Base-by-base conservation (phyloP, 1,140 invertebrate species). In the Zaprionus taronus region DNA sequence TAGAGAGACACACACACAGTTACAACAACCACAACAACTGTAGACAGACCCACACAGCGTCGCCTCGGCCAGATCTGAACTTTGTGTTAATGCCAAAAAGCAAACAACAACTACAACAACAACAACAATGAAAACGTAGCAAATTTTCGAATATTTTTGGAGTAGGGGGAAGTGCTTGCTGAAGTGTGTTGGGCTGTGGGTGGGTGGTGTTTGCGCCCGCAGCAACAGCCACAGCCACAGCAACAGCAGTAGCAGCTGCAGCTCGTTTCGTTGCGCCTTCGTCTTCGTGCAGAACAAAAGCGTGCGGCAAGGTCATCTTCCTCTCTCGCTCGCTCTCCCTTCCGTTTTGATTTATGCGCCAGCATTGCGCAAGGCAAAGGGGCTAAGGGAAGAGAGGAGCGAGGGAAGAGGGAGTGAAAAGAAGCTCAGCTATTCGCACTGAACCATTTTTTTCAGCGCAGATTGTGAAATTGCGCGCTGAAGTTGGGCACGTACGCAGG, bases 31-130 rank as follows among this genome's bases (percentile, higher is more conserved):
- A 75, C 41, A 57, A n/a, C 38, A 57, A 38, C 24, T 20, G 14
- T 56, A n/a, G 60, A 56, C 34, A 57, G 63, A 67, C 26, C 38
- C 44, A 44, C 61, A 41, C 22, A 67, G 38, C 70, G 47, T 14
- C 31, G 24, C 28, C 41, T 17, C 41, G 22, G 31, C 38, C 62
- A 72, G 58, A 72, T 77, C 57, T 79, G 72, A 76, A 79, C 77
- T 79, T 79, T 79, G 72, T 79, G 72, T 79, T 79, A 79, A 76
- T 76, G 77, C 72, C 72, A 78, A 78, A 78, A 69, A 66, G 67
- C 77, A 76, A 76, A 67, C 62, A 69, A 51, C 57, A 69, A 71
- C 41, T 1, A 17, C n/a, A 47, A 17, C n/a, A 17, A 20, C 41
- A 47, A 41, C 14, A 41, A n/a, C 38, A 41, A 47, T 7, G 9